phyloP scores from a whole-genome alignment of 2,888 invertebrate genomes.

The Hemistola chrysoprasaria region DNA sequence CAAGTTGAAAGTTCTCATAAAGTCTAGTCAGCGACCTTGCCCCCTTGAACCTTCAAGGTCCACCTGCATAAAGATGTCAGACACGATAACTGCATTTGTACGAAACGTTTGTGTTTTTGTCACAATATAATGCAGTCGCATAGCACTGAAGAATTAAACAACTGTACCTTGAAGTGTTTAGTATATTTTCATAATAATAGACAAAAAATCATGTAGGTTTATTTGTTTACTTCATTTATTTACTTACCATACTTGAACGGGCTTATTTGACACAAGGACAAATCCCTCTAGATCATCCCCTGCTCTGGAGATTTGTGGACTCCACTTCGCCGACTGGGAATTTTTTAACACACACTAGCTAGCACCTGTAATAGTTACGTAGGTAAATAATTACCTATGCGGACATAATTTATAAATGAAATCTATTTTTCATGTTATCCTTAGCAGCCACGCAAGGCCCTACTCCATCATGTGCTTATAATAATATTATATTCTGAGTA shows the following conservation, averaged over 20 bases:
- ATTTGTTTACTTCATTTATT: no score
- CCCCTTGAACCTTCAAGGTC: conserved; percentile 33
- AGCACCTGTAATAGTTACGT: background rate
- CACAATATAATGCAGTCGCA: conserved; percentile 20
- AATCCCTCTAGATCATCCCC: no score
- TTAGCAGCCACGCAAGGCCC: conserved; percentile 20
- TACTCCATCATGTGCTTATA: conserved; percentile 22
- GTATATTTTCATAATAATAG: no score
- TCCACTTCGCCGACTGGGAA: no score
- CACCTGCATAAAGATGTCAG: conserved; percentile 19
- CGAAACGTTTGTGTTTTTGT: conserved; percentile 17
- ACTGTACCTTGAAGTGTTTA: no score
- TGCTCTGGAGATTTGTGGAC: no score
- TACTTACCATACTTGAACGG: no score
- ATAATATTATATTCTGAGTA: no score
- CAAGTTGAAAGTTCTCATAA: conserved; percentile 32
- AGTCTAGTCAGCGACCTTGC: conserved; percentile 38
- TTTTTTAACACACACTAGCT: no score
- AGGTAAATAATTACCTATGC: background rate
- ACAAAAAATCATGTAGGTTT: no score
- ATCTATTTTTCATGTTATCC: conserved; percentile 13
- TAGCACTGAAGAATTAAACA: conserved; percentile 8
- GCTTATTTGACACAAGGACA: no score
- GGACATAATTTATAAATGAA: background rate
- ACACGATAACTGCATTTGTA: conserved; percentile 19